These are phyloP conservation scores for Branchellion lobata DNA, from an alignment of 2,888 invertebrate species.

Conservation along the genomic window DNA sequence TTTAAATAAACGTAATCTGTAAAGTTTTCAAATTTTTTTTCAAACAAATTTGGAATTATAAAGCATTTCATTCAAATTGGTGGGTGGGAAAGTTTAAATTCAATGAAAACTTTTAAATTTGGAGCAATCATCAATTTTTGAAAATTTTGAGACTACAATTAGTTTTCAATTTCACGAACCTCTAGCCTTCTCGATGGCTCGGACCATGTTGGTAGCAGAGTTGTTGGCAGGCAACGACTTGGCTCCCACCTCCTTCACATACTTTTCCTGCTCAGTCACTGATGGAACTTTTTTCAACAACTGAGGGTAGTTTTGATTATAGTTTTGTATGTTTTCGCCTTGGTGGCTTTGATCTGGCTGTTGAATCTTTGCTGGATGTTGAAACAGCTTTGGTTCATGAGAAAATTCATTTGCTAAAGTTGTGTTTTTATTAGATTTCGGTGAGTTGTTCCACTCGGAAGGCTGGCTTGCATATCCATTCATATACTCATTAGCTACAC, in stretches of 20 bases:
- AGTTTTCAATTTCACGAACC: background rate
- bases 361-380: background rate
- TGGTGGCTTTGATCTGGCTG: background rate
- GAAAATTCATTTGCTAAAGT: background rate
- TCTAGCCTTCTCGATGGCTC: background rate
- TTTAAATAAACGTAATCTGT: too few relatives aligned
- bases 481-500: background rate
- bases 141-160: too few relatives aligned
- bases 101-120: background rate
- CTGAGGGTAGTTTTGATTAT: constrained; percentile 7
- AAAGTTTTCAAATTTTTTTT: too few relatives aligned
- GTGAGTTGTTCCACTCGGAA: background rate
- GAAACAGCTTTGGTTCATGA: background rate
- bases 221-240: background rate
- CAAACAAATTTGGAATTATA: too few relatives aligned
- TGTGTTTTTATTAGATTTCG: background rate
- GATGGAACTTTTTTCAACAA: background rate
- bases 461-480: background rate
- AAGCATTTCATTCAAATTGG: too few relatives aligned
- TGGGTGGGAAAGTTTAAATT: background rate
- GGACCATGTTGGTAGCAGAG: background rate
- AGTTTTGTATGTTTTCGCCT: background rate
- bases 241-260: background rate
- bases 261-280: background rate
- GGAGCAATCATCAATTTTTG: too few relatives aligned